phyloP scores from a whole-genome alignment of 2,797 vertebrate genomes.

The Morelia viridis region DNA sequence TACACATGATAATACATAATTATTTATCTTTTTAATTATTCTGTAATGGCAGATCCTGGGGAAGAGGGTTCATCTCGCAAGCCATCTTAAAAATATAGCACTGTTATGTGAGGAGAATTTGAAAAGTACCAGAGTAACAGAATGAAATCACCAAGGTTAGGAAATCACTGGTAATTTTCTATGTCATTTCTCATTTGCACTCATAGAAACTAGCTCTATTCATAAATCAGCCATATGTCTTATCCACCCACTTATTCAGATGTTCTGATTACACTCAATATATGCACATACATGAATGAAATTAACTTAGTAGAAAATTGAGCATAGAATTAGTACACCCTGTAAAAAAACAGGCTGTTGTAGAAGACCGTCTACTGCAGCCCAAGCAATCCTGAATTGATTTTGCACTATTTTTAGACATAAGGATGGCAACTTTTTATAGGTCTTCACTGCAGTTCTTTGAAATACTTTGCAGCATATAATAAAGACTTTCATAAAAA shows the following conservation, averaged over 20 bases:
- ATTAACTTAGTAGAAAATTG: slow-evolving; percentile 36
- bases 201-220: neutral
- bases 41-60: neutral
- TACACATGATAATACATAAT: no score
- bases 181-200: slow-evolving; percentile 1
- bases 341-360: slow-evolving; percentile 19
- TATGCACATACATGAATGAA: slow-evolving; percentile 16
- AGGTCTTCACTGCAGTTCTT: neutral
- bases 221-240: slow-evolving; percentile 32
- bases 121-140: neutral
- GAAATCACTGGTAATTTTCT: slow-evolving; percentile 32
- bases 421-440: neutral
- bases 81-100: neutral
- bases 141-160: slow-evolving; percentile 35
- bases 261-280: slow-evolving; percentile 5
- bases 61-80: neutral
- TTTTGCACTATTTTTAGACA: neutral
- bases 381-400: neutral
- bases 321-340: slow-evolving; percentile 12
- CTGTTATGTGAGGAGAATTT: neutral
- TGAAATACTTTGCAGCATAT: neutral
- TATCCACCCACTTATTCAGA: slow-evolving; percentile 11
- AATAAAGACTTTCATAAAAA: neutral
- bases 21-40: neutral
- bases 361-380: slow-evolving; percentile 20